These are phyloP conservation scores for Actinia equina DNA, from an alignment of 64 coral and sea anemone genomes.

Conservation along the genomic window DNA sequence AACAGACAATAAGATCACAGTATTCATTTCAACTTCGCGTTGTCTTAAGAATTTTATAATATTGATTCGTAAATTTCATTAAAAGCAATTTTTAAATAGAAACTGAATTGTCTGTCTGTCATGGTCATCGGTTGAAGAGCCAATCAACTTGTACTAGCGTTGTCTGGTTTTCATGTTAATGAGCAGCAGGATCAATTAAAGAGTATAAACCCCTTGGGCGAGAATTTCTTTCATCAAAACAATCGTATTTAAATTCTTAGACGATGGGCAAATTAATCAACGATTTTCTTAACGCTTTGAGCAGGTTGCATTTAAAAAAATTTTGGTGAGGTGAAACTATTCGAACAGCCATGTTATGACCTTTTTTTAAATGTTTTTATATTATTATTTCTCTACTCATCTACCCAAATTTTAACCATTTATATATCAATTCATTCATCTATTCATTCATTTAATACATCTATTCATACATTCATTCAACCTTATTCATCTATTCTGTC, in stretches of 20 bases:
- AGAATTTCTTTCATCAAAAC: background rate
- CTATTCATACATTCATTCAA: too few species aligned
- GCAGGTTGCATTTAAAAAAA: too few species aligned
- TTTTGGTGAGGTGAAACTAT: too few species aligned
- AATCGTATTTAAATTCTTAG: background rate
- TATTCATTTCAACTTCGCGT: background rate
- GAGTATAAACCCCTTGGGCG: background rate
- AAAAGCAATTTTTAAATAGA: background rate
- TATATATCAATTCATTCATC: too few species aligned
- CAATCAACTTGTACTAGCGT: background rate
- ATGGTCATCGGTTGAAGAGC: background rate
- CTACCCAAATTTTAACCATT: too few species aligned
- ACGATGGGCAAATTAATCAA: background rate
- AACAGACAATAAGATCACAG: background rate
- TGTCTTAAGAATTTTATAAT: constrained; percentile 4
- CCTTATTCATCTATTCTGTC: too few species aligned
- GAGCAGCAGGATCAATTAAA: background rate
- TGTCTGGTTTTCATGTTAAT: constrained; percentile 8
- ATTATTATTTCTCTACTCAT: too few species aligned
- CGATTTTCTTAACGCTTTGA: background rate
- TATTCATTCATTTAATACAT: too few species aligned
- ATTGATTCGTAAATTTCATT: constrained; percentile 1
- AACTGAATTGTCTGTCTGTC: background rate
- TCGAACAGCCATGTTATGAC: too few species aligned
- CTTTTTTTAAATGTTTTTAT: too few species aligned